phyloP scores from a whole-genome alignment of 1,140 invertebrate species.

The fruit fly (Drosophila melanogaster) region Release_6_plus_ISO1_MT NT_037436.4:706501-707000 shows the following conservation, averaged over 20 bases:
- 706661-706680: constrained; percentile 50
- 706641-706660: constrained; percentile 1
- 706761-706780: constrained; percentile 64
- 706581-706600: constrained; percentile 14
- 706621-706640: neutral
- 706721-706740: constrained; percentile 64
- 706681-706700: constrained; percentile 53
- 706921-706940: constrained; percentile 72
- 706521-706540: constrained; percentile 63
- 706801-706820: constrained; percentile 73
- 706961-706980: constrained; percentile 58
- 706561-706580: constrained; percentile 21
- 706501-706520: constrained; percentile 63
- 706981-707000: constrained; percentile 64
- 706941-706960: constrained; percentile 70
- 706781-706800: constrained; percentile 68
- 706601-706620: constrained; percentile 9
- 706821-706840: constrained; percentile 76
- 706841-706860: constrained; percentile 69
- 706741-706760: constrained; percentile 40
- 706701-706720: constrained; percentile 78
- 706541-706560: constrained; percentile 64
- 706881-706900: constrained; percentile 54
- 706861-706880: constrained; percentile 60
- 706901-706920: constrained; percentile 66